Base-by-base conservation (phyloP, 1,140 invertebrate genomes). In the Caenorhabditis tropicalis region DNA sequence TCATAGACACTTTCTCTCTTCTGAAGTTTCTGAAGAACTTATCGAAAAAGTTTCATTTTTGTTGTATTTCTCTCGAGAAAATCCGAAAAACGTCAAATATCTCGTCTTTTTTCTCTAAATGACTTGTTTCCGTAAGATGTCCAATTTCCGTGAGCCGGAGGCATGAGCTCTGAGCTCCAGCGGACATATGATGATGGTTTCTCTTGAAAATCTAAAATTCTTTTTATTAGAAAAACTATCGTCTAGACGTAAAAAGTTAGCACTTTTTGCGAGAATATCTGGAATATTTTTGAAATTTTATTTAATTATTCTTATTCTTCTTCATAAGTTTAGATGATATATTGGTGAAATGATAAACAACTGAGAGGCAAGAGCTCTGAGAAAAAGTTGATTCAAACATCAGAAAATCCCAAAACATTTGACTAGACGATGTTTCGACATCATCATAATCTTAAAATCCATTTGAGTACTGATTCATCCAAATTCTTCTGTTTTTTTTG, bases 101-200 rank as follows among this genome's bases (percentile, higher is more conserved):
- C 24, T 56, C 48, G 33, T 3, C 31, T 5, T 43, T n/a, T n/a
- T 12, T 43, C 3, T 19, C 4, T 16, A 65, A 65, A 65, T 36
- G 58, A 33, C 58, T 65, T 65, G 58, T 65, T 65, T 65, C 58
- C 58, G 58, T 65, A 65, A 65, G 58, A 56, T 56, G 24, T 56
- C 49, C 49, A 21, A n/a, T n/a, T n/a, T n/a, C 53, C 24, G 53
- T 56, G 53, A 65, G 58, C 31, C 31, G n/a, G n/a, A n/a, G n/a
- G n/a, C n/a, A 33, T 16, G 31, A 65, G 58, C 58, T 65, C 58
- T 65, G 58, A 65, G 58, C 29, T 7, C 58, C 58, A n/a, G 58
- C 31, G 29, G 58, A 65, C 58, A 65, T 56, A 56, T 56, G 58
- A 65, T 65, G 58, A 65, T 65, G 58, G 19, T 65, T 65, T 65